Base-by-base conservation (phyloP, 2,797 vertebrate species). In the Neosalanx taihuensis region DNA sequence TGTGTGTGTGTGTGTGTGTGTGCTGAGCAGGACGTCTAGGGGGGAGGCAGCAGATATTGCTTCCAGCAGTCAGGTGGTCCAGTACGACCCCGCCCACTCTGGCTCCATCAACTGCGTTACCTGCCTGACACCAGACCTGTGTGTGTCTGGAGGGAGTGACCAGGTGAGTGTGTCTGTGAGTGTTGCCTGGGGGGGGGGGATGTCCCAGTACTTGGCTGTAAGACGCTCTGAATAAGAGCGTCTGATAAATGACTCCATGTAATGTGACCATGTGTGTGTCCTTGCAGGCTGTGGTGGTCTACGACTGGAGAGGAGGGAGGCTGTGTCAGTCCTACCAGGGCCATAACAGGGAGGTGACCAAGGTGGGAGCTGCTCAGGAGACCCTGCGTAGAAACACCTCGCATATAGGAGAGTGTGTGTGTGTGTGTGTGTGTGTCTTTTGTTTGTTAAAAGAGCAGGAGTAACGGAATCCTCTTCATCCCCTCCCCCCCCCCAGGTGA, bases 331-430 rank as follows among this genome's bases (percentile, higher is more conserved):
- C 89, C 23, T 95, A 98, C 82, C 53, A 87, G 53, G 96, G 96
- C 70, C 97, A 99, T 74, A 91, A 93, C 77, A 92, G 90, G 46
- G 97, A 98, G 85, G 92, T 99, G 79, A 98, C 96, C 76, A 98
- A 98, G 97, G 97, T 98, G 87, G 65, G 49, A 9, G 68, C 60
- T 76, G 65, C 71, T n/a, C 4, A 17, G 5, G 51, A 56, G 51
- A 64, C 26, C 29, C 58, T 20, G 12, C 46, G 69, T 41, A 76
- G 58, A 72, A 23, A 18, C 29, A 62, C 30, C 30, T 30, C 12
- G 5, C 31, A 31, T 63, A 62, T 5, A 33, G 15, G 61, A 76
- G 80, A 65, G 17, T 23, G n/a, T 65, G 1, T 80, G 67, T 59
- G 13, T 67, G 67, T 76, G 71, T 61, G 3, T 29, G 5, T 29